A percentile compares a stretch with the other conserved stretches of the same genome.
phyloP scores from a whole-genome alignment of 1,140 invertebrate genomes.

The Penaeus vannamei region DNA sequence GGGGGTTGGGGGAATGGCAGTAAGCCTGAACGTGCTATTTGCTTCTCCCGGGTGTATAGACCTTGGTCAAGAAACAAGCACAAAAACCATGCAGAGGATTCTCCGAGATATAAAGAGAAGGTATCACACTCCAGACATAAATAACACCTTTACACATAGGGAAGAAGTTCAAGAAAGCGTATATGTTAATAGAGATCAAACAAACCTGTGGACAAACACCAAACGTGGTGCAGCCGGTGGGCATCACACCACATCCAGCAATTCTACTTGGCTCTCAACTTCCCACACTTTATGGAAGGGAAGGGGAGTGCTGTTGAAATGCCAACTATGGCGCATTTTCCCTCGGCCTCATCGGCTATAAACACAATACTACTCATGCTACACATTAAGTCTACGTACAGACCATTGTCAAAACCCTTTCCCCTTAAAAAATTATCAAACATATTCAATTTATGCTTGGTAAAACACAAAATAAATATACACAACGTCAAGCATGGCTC shows the following conservation, averaged over 20 bases:
- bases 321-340: slow-evolving; percentile 20
- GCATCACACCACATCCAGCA: slow-evolving; percentile 15
- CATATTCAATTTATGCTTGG: slow-evolving; percentile 53
- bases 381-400: slow-evolving; percentile 63
- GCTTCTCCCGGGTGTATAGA: slow-evolving; percentile 30
- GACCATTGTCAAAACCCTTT: slow-evolving; percentile 63
- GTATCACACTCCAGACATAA: slow-evolving; percentile 66
- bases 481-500: slow-evolving; percentile 40
- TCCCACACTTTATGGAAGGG: slow-evolving; percentile 20
- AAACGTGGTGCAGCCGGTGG: slow-evolving; percentile 57
- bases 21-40: slow-evolving; percentile 41
- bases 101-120: slow-evolving; percentile 59
- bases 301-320: neutral
- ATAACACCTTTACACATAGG: slow-evolving; percentile 64
- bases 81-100: slow-evolving; percentile 64
- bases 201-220: slow-evolving; percentile 65
- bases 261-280: neutral
- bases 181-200: slow-evolving; percentile 66
- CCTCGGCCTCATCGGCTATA: slow-evolving; percentile 59
- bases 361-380: slow-evolving; percentile 64
- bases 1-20: slow-evolving; percentile 44
- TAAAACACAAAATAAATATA: slow-evolving; percentile 66
- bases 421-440: slow-evolving; percentile 58
- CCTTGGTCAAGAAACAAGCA: slow-evolving; percentile 58
- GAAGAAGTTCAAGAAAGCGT: slow-evolving; percentile 66